Evolutionary conservation across 2,888 invertebrate genomes (phyloP).

Genomic region (Eilema depressum): DNA sequence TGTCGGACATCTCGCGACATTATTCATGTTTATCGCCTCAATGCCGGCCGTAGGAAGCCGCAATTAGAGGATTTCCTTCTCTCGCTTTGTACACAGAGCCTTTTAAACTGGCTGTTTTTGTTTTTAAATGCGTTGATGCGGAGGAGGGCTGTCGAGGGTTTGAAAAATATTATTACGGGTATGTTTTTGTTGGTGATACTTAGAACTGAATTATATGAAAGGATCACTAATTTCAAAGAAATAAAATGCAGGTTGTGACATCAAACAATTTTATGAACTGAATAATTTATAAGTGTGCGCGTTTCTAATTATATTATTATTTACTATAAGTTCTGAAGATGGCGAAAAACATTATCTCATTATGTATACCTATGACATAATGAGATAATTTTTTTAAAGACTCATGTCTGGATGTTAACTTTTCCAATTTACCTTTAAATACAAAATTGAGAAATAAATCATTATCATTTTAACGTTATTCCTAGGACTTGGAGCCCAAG

Average conservation of each 20-base stretch:
- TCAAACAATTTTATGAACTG: background rate
- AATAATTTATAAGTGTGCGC: background rate
- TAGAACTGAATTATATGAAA: slow-evolving; percentile 19
- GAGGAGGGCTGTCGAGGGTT: slow-evolving; percentile 18
- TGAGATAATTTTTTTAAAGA: no score
- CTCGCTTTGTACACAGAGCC: slow-evolving; percentile 61
- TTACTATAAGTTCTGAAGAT: no score
- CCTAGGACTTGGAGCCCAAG: no score
- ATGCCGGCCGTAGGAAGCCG: slow-evolving; percentile 67
- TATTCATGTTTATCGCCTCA: slow-evolving; percentile 83
- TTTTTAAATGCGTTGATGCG: slow-evolving; percentile 45
- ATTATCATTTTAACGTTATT: no score
- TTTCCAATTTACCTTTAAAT: no score
- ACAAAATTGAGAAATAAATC: no score
- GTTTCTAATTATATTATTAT: no score
- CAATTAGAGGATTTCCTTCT: slow-evolving; percentile 80
- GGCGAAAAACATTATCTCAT: no score
- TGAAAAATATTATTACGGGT: slow-evolving; percentile 34
- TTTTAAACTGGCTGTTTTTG: slow-evolving; percentile 52
- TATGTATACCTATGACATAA: no score
- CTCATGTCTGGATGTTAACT: no score
- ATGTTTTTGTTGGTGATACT: slow-evolving; percentile 17
- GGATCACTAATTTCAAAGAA: slow-evolving; percentile 18
- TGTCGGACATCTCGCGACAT: slow-evolving; percentile 80
- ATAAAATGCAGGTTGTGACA: slow-evolving; percentile 5